Conservation (phyloP, 2,113 vertebrate species). For the Tachycineta bicolor region DNA sequence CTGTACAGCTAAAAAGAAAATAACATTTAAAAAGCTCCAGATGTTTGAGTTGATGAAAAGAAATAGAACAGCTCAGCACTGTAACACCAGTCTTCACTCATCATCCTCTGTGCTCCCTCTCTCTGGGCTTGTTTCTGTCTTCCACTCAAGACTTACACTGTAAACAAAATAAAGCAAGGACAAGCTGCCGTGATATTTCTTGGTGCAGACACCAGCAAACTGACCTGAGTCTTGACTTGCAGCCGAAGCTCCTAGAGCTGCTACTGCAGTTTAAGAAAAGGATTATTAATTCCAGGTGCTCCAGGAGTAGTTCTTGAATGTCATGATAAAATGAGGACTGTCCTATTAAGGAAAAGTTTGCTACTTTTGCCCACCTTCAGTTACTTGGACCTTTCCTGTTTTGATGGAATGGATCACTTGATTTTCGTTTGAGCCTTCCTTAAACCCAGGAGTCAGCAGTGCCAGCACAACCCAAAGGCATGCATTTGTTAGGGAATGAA, state of each 20-base stretch:
- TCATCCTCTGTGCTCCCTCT: not conserved
- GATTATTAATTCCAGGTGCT: not conserved
- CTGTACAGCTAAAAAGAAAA: constrained; percentile 13
- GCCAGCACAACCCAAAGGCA: not conserved
- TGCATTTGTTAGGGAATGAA: not conserved
- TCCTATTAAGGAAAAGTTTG: not conserved
- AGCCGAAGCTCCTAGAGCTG: not conserved
- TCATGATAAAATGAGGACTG: not conserved
- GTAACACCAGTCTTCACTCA: not conserved
- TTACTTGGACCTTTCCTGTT: not conserved
- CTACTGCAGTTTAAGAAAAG: not conserved
- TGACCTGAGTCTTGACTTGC: not conserved
- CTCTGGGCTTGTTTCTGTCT: not conserved
- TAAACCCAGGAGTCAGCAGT: not conserved
- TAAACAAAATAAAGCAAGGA: not conserved
- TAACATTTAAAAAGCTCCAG: constrained; percentile 32
- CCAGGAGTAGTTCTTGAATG: not conserved
- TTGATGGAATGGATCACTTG: not conserved
- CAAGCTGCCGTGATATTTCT: not conserved
- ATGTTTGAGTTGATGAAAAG: constrained; percentile 24
- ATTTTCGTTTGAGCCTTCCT: not conserved
- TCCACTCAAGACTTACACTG: not conserved
- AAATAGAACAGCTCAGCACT: not conserved
- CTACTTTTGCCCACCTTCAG: not conserved
- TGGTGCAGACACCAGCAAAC: not conserved